Conservation (phyloP, 2,113 vertebrate species). For the Tragelaphus strepsiceros region DNA sequence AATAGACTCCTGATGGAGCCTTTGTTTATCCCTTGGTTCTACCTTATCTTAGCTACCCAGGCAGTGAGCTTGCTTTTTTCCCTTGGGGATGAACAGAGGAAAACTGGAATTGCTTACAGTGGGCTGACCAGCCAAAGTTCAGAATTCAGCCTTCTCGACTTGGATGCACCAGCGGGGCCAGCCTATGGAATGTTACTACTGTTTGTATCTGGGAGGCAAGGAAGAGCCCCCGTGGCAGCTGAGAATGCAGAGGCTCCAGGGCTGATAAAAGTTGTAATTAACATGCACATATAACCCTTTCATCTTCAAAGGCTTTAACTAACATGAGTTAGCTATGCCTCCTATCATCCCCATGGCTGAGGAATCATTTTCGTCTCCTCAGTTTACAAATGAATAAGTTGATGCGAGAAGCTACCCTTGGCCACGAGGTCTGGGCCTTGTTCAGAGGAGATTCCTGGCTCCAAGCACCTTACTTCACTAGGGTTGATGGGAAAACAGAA, state of each 20-base stretch:
- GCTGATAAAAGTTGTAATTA: slow-evolving; percentile 71
- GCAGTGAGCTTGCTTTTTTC: slow-evolving; percentile 33
- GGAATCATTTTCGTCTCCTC: slow-evolving; percentile 49
- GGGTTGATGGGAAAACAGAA: slow-evolving; percentile 22
- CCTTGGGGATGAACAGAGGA: slow-evolving; percentile 4
- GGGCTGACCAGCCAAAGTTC: background rate
- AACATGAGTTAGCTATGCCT: slow-evolving; percentile 49
- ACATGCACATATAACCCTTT: slow-evolving; percentile 34
- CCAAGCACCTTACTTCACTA: background rate
- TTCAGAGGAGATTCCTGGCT: slow-evolving; percentile 50
- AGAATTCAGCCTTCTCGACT: slow-evolving; percentile 34
- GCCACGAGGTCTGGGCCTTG: slow-evolving; percentile 44
- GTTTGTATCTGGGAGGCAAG: slow-evolving; percentile 4
- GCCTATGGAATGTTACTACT: slow-evolving; percentile 26
- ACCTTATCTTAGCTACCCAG: slow-evolving; percentile 50
- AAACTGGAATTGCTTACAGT: background rate
- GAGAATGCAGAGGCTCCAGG: slow-evolving; percentile 60
- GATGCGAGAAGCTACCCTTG: slow-evolving; percentile 13
- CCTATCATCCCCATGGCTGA: slow-evolving; percentile 33
- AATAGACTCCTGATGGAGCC: slow-evolving; percentile 47
- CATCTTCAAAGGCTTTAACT: slow-evolving; percentile 67
- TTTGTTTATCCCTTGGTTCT: slow-evolving; percentile 51
- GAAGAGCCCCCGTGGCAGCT: slow-evolving; percentile 49
- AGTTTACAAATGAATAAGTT: slow-evolving; percentile 37
- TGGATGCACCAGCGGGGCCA: background rate